Percentiles rank a stretch among this genome's conserved stretches.
phyloP scores from a whole-genome alignment of 1,140 invertebrate genomes.

The Nephila pilipes region DNA sequence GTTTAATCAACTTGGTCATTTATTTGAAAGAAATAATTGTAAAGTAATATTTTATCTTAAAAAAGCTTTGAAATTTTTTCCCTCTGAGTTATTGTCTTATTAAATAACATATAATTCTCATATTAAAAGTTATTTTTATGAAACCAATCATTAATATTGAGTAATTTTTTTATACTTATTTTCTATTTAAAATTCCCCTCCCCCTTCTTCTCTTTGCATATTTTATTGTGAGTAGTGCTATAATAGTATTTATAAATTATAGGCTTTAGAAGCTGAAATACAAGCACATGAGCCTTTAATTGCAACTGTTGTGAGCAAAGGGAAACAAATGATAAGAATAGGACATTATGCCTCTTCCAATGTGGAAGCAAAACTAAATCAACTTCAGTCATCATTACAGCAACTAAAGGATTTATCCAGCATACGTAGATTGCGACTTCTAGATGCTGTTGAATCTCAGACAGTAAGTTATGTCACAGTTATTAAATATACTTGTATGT shows the following conservation, averaged over 20 bases:
- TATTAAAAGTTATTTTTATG: too few species aligned
- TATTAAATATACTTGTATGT: constrained; percentile 77
- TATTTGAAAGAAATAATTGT: too few species aligned
- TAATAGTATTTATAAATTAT: too few species aligned
- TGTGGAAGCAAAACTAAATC: constrained; percentile 85
- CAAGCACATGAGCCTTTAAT: constrained; percentile 91
- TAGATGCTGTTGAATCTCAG: constrained; percentile 92
- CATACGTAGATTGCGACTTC: constrained; percentile 86
- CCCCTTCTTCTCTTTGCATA: too few species aligned
- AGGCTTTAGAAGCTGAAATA: constrained; percentile 91
- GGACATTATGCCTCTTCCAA: constrained; percentile 90
- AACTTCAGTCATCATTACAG: constrained; percentile 81
- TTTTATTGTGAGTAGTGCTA: too few species aligned
- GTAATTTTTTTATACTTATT: neutral
- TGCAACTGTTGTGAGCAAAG: constrained; percentile 86
- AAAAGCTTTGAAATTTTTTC: too few species aligned
- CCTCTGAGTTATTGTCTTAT: too few species aligned
- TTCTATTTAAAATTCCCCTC: neutral
- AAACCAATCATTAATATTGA: too few species aligned
- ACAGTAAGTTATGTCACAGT: constrained; percentile 83
- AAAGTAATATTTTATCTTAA: too few species aligned
- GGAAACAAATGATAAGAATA: constrained; percentile 89
- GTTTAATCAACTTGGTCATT: too few species aligned
- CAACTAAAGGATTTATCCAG: constrained; percentile 87
- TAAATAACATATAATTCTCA: too few species aligned